phyloP scores from a whole-genome alignment of 35 echinoderm and acorn worm species.

The Lytechinus variegatus region DNA sequence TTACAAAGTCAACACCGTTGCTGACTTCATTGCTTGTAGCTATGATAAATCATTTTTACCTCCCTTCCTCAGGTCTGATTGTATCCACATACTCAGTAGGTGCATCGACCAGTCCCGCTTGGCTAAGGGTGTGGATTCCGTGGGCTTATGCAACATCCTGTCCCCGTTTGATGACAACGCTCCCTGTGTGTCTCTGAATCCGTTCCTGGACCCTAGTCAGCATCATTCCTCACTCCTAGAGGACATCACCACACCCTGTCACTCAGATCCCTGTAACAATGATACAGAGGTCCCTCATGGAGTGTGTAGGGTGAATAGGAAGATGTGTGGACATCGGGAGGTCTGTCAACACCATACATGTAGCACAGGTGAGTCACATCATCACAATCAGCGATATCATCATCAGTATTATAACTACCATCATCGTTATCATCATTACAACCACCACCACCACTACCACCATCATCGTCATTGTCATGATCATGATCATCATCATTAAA shows the following conservation, averaged over 20 bases:
- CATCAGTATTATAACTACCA: no score
- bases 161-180: constrained; percentile 83
- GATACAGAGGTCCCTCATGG: constrained; percentile 59
- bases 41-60: neutral
- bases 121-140: constrained; percentile 63
- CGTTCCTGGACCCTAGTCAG: constrained; percentile 53
- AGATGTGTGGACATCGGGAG: constrained; percentile 67
- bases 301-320: constrained; percentile 73
- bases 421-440: no score
- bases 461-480: no score
- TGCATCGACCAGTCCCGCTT: constrained; percentile 80
- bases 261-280: constrained; percentile 76
- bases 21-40: no score
- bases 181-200: constrained; percentile 78
- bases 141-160: constrained; percentile 83
- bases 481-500: no score
- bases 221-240: constrained; percentile 33
- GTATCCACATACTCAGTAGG: constrained; percentile 83
- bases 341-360: constrained; percentile 74
- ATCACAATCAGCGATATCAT: no score
- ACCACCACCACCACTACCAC: no score
- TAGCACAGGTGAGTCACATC: constrained; percentile 50
- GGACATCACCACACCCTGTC: constrained; percentile 74
- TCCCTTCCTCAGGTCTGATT: constrained; percentile 72
- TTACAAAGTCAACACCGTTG: no score